Evolutionary conservation across 2,888 invertebrate species (phyloP), one percentile per base, ranked within the genome.

Genomic region (Ophraella communa): DNA sequence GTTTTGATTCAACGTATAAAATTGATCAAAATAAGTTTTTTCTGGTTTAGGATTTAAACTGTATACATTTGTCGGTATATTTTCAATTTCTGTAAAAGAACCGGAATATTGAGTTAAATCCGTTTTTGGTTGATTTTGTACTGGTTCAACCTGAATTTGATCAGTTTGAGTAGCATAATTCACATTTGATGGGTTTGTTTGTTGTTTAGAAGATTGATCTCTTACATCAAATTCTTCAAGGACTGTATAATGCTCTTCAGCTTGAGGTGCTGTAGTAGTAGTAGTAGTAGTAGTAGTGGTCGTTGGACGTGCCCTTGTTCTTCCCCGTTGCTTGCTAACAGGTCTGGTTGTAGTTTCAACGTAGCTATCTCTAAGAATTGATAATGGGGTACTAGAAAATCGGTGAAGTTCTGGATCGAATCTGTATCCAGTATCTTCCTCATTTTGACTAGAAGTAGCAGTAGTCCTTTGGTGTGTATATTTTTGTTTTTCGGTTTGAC

Each of bases 161-260:
- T 33, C 55, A 8, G 42, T 39, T 35, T 64, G 57, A 63, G 60
- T 61, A 55, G 49, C 56, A 49, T 51, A 45, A 20, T 58, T 56
- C 51, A 51, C 21, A 30, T 52, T 65, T 33, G 53, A 18, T 33
- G 33, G 42, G 52, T 24, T 35, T 27, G 62, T 35, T 62, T 51
- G 42, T 45, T 60, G 58, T 23, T 56, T 30, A 42, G 64, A 68
- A 10, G 64, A 57, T 21, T 71, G 65, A 39, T 70, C 65, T 35
- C 62, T 68, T 8, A 65, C 65, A 17, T 74, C 69, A 71, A 78
- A 80, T 53, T 80, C 77, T 71, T 81, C 80, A 17, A 80, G 65
- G 39, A 79, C 75, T 0, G 79, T 79, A 54, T 80, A 81, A 49
- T 72, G 72, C 11, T 75, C 73, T 42, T 72, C 72, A 14, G 17